These are phyloP conservation scores for Edolisoma coerulescens DNA, from an alignment of 2,113 vertebrate species.

Conservation along the genomic window DNA sequence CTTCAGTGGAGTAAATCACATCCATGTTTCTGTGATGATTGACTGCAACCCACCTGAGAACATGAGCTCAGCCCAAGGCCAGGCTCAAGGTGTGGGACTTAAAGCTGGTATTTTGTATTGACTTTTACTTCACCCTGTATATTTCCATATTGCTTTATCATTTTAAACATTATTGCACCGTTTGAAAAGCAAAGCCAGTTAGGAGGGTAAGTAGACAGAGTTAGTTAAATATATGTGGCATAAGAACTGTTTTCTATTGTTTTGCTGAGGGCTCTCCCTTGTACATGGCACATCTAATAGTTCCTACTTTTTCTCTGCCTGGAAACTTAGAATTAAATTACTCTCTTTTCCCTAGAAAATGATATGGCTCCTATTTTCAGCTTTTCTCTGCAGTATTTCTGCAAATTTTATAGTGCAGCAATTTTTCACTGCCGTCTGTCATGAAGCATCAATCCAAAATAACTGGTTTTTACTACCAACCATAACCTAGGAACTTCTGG, in stretches of 20 bases:
- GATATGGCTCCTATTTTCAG: not conserved
- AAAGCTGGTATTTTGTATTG: not conserved
- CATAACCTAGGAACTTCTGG: not conserved
- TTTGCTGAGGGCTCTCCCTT: not conserved
- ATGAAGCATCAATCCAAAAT: slow-evolving; percentile 1
- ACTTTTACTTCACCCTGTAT: not conserved
- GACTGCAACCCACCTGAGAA: not conserved
- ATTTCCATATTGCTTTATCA: not conserved
- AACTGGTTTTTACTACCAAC: not conserved
- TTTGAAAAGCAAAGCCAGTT: not conserved
- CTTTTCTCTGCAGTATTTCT: slow-evolving; percentile 6
- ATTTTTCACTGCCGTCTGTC: not conserved
- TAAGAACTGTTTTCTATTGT: not conserved
- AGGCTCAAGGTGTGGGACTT: not conserved
- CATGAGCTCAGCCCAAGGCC: not conserved
- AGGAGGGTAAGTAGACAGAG: not conserved
- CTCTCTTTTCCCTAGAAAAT: not conserved
- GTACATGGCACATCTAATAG: not conserved
- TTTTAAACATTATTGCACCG: not conserved
- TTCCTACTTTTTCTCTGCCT: not conserved
- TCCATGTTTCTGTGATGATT: not conserved
- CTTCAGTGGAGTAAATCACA: slow-evolving; percentile 1
- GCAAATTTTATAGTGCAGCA: not conserved
- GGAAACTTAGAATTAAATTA: not conserved
- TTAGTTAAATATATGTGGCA: not conserved